Evolutionary conservation across 2,113 vertebrate species (phyloP).

Genomic region (rat (Rattus norvegicus)): DNA sequence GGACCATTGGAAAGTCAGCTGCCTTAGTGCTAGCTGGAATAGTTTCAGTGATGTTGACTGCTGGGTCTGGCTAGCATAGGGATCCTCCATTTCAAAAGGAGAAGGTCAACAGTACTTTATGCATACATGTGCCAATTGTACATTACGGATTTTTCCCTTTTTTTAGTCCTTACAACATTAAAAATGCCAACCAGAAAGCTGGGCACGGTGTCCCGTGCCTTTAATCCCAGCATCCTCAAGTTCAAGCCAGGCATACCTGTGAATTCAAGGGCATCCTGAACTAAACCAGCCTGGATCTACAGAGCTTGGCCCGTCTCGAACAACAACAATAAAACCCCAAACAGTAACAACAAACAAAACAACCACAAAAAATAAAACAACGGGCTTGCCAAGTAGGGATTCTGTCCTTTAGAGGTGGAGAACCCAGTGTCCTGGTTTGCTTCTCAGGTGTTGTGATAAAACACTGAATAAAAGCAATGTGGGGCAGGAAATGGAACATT

Average conservation of each 20-base stretch:
- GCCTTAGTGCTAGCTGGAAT: background rate
- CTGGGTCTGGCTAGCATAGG: background rate
- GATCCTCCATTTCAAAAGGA: constrained; percentile 12
- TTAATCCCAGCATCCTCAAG: background rate
- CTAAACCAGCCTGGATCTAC: background rate
- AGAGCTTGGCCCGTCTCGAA: background rate
- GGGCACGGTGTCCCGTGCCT: background rate
- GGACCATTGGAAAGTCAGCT: background rate
- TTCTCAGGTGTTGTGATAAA: background rate
- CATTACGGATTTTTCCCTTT: background rate
- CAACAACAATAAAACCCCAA: background rate
- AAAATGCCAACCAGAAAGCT: background rate
- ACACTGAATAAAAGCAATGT: background rate
- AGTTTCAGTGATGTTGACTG: background rate
- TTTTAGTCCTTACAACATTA: background rate
- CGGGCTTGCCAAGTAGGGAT: background rate
- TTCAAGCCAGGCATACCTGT: background rate
- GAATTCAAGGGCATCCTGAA: background rate
- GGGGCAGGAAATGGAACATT: background rate
- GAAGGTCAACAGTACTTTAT: background rate
- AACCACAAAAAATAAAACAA: background rate
- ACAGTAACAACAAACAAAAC: background rate
- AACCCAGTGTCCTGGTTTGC: background rate
- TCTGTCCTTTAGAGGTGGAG: background rate
- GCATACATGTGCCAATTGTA: background rate